Evolutionary conservation across 2,888 invertebrate genomes (phyloP), one percentile per base, ranked within the genome.

Genomic region (Cephus pygmeus): DNA sequence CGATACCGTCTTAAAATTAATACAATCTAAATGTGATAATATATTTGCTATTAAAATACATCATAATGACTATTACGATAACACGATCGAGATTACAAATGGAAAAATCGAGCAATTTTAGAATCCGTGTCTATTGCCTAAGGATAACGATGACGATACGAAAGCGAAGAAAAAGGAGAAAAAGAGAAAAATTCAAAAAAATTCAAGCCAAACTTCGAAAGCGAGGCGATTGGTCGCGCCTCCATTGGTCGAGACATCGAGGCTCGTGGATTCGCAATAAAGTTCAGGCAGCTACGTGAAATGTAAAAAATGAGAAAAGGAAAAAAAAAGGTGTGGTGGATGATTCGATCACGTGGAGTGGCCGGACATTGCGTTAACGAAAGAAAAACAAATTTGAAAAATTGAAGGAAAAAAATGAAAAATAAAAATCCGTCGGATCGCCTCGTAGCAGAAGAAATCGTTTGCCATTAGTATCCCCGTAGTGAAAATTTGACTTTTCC

Each of bases 21-120:
- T 90, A 91, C 91, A 91, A 91, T 91, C 91, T 91, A 88, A 91
- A 91, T 91, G 91, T 91, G 91, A 91, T 91, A 90, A 90, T 90
- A 91, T 91, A 91, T 90, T 90, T 90, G 89, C 90, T 88, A 90
- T 89, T 89, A 86, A 88, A 89, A 88, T 86, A 90, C 86, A 85
- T 84, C 77, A 77, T 83, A 84, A 86, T 79, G 80, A 84, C 76
- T 87, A 85, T 78, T 80, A 82, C 80, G 82, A 83, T 82, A 81
- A 83, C 34, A 78, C 30, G 33, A 75, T 78, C 11, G 40, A 30
- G 34, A 34, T 75, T 40, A 76, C 33, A 79, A 78, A 79, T 73
- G 75, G 71, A 33, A 69, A 79, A 79, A 73, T 78, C 75, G 80
- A 81, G 81, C 80, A 81, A 83, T 83, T 82, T 69, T 81, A 81